phyloP scores from a whole-genome alignment of 2,888 invertebrate species.

The Stenchaetothrips biformis region DNA sequence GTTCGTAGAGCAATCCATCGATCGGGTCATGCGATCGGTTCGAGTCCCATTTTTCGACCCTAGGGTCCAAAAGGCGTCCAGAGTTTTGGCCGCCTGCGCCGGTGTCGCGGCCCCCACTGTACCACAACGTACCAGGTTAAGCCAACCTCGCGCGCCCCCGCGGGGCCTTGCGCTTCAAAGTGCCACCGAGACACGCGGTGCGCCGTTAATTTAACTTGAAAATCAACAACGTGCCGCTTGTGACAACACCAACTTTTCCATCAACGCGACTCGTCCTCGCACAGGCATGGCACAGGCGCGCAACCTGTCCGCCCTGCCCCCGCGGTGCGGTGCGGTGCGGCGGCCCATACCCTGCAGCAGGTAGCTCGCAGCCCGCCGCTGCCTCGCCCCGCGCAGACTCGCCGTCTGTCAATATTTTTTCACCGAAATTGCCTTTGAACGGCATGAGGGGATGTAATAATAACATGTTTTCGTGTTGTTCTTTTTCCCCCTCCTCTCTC shows the following conservation, averaged over 20 bases:
- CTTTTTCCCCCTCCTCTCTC: neutral
- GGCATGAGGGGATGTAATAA: neutral
- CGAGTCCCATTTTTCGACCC: too few relatives aligned
- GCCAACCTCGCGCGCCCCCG: neutral
- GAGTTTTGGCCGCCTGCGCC: too few relatives aligned
- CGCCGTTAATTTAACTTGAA: neutral
- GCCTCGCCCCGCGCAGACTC: too few relatives aligned
- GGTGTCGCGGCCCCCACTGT: too few relatives aligned
- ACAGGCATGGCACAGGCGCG: too few relatives aligned
- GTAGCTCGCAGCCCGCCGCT: too few relatives aligned
- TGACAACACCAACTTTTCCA: neutral
- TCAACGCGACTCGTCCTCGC: neutral
- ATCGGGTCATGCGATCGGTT: constrained; percentile 26
- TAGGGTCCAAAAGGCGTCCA: too few relatives aligned
- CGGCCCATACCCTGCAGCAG: too few relatives aligned
- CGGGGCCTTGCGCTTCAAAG: neutral
- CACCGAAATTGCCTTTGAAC: constrained; percentile 21
- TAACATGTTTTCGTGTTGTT: constrained; percentile 18
- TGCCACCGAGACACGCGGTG: neutral
- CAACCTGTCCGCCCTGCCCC: too few relatives aligned
- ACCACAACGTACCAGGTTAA: too few relatives aligned
- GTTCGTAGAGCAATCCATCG: neutral
- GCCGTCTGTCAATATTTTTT: constrained; percentile 17
- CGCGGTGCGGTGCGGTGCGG: too few relatives aligned
- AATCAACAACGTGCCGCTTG: neutral